These are phyloP conservation scores for Sisyra nigra DNA, from an alignment of 2,888 invertebrate species.

Conservation along the genomic window DNA sequence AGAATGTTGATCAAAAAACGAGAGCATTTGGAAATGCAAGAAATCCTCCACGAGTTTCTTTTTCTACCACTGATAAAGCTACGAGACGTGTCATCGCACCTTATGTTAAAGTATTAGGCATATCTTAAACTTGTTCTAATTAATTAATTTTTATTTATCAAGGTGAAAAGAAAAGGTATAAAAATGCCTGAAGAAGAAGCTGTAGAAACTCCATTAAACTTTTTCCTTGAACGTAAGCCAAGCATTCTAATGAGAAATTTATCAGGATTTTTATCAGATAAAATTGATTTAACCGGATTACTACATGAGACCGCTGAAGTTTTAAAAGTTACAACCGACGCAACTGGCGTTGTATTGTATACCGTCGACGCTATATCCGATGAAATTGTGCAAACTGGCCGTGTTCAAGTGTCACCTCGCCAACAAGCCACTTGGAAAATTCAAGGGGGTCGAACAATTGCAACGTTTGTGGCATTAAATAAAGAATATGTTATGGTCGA, in stretches of 20 bases:
- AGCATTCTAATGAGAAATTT: conserved; percentile 22
- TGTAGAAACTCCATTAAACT: conserved; percentile 20
- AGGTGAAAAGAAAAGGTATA: conserved; percentile 20
- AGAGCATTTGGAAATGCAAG: not conserved
- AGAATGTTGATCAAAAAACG: too few species aligned
- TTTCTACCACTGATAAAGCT: conserved; percentile 33
- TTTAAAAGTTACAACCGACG: conserved; percentile 35
- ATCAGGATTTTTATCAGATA: conserved; percentile 33
- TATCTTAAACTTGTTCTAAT: too few species aligned
- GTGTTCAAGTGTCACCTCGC: conserved; percentile 29
- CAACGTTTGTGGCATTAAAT: conserved; percentile 37
- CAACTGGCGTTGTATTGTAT: conserved; percentile 31
- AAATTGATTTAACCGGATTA: conserved; percentile 35
- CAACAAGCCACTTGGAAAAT: conserved; percentile 41
- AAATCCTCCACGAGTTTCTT: conserved; percentile 15
- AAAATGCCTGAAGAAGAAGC: conserved; percentile 16
- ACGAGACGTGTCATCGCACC: conserved; percentile 42
- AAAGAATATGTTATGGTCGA: conserved; percentile 37
- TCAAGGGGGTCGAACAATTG: conserved; percentile 34
- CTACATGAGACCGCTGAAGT: conserved; percentile 40
- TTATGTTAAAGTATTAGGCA: conserved; percentile 23
- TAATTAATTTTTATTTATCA: not conserved
- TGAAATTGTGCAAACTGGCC: conserved; percentile 37
- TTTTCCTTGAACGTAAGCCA: conserved; percentile 24
- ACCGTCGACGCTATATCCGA: conserved; percentile 34